A percentile compares a stretch with the other conserved stretches of the same genome.
Evolutionary conservation across 1,140 invertebrate species (phyloP).

Genomic region (Pseudomyrmex dendroicus): DNA sequence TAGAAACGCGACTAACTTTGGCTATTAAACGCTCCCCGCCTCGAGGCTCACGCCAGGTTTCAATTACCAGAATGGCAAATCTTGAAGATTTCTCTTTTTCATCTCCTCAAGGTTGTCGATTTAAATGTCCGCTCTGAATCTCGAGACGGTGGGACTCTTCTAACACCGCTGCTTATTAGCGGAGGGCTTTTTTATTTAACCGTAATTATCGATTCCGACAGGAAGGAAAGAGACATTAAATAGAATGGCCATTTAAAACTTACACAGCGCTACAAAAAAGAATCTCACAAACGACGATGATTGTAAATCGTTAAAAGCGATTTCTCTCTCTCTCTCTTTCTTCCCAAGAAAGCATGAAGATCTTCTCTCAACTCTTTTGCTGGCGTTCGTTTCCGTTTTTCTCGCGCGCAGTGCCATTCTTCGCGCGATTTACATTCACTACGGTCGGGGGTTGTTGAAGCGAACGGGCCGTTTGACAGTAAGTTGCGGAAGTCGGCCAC

Average conservation of each 20-base stretch:
- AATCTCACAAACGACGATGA: not conserved
- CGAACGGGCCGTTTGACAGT: constrained; percentile 43
- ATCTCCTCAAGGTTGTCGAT: constrained; percentile 49
- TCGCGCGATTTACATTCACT: constrained; percentile 34
- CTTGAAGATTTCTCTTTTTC: constrained; percentile 59
- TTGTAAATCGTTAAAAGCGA: constrained; percentile 19
- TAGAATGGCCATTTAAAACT: constrained; percentile 1
- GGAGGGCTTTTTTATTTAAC: not conserved
- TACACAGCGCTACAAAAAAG: not conserved
- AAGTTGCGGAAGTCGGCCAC: constrained; percentile 51
- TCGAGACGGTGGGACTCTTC: not conserved
- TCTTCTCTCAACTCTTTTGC: not conserved
- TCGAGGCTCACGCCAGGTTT: constrained; percentile 71
- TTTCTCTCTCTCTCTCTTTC: not conserved
- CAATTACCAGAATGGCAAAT: constrained; percentile 80
- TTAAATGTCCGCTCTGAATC: constrained; percentile 31
- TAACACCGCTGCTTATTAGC: too few species aligned
- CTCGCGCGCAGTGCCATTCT: not conserved
- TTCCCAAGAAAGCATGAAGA: not conserved
- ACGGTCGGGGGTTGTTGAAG: constrained; percentile 15
- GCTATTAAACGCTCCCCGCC: constrained; percentile 77
- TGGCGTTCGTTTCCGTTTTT: not conserved
- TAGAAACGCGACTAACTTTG: constrained; percentile 81
- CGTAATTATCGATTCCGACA: not conserved
- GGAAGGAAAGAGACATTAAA: not conserved